Conservation (phyloP, 2,797 vertebrate genomes). For the Microctenopoma lineatum region DNA sequence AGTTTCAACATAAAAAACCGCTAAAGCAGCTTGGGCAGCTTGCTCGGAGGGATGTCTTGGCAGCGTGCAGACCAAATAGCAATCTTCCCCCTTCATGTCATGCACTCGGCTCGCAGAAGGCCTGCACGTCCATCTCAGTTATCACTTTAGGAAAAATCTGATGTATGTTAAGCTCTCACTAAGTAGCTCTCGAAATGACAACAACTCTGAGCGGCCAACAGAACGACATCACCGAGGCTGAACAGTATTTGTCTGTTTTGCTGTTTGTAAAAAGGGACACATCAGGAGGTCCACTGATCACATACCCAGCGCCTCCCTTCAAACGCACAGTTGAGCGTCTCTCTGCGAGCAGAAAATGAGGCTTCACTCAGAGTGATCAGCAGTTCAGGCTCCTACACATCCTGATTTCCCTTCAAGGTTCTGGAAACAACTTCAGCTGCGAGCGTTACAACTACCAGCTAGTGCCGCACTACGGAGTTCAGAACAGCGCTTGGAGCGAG, state of each 20-base stretch:
- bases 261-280: slow-evolving; percentile 9
- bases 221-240: slow-evolving; percentile 12
- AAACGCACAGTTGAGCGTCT: too few relatives aligned
- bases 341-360: neutral
- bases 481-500: slow-evolving; percentile 57
- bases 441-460: slow-evolving; percentile 42
- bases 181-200: slow-evolving; percentile 57
- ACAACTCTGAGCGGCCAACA: slow-evolving; percentile 32
- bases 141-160: slow-evolving; percentile 2
- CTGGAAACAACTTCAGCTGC: slow-evolving; percentile 22
- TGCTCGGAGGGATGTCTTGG: slow-evolving; percentile 8
- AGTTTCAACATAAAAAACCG: neutral
- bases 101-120: slow-evolving; percentile 61
- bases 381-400: slow-evolving; percentile 17
- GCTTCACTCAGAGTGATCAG: slow-evolving; percentile 1
- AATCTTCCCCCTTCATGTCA: slow-evolving; percentile 44
- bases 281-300: slow-evolving; percentile 7
- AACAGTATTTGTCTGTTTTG: neutral
- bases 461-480: slow-evolving; percentile 28
- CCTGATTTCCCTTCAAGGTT: slow-evolving; percentile 29
- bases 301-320: neutral
- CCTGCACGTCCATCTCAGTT: slow-evolving; percentile 46
- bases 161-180: slow-evolving; percentile 37
- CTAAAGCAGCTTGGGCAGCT: slow-evolving; percentile 28
- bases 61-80: slow-evolving; percentile 37